A percentile compares a stretch with the other conserved stretches of the same genome.
These are phyloP conservation scores for Psettodes erumei DNA, from an alignment of 2,113 vertebrate genomes.

Conservation along the genomic window DNA sequence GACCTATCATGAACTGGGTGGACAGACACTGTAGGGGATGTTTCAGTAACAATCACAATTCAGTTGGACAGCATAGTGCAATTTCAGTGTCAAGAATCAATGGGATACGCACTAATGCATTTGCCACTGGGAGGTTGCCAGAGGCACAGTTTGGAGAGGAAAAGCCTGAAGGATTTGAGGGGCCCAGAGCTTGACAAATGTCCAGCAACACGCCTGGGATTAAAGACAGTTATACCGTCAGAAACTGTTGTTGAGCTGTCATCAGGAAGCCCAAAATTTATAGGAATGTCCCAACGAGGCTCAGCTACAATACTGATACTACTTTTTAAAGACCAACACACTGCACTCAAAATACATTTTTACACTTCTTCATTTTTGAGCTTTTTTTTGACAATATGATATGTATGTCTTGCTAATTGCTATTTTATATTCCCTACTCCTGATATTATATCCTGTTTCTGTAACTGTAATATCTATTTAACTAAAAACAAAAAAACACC, in stretches of 20 bases:
- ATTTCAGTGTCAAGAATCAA: conserved; percentile 50
- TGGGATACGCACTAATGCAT: conserved; percentile 27
- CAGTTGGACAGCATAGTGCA: conserved; percentile 16
- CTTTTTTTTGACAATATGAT: not conserved
- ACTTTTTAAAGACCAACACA: not conserved
- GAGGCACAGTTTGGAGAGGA: conserved; percentile 1
- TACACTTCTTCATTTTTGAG: not conserved
- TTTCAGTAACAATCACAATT: conserved; percentile 52
- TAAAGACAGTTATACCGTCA: conserved; percentile 24
- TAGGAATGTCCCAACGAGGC: not conserved
- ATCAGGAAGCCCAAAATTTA: conserved; percentile 11
- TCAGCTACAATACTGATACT: not conserved
- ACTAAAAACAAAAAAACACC: not conserved
- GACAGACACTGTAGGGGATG: conserved; percentile 22
- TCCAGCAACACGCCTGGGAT: conserved; percentile 6
- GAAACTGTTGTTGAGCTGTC: conserved; percentile 25
- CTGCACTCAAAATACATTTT: conserved; percentile 2
- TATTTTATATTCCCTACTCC: conserved; percentile 42
- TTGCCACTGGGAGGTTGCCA: conserved; percentile 24
- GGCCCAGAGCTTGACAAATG: conserved; percentile 22
- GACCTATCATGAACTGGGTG: conserved; percentile 46
- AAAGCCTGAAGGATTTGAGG: conserved; percentile 7
- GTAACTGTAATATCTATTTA: conserved; percentile 23
- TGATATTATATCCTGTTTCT: conserved; percentile 47
- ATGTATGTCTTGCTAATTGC: conserved; percentile 29